Evolutionary conservation across 1,140 invertebrate genomes (phyloP), one percentile per base, ranked within the genome.

Genomic region (Steinernema khuongi): DNA sequence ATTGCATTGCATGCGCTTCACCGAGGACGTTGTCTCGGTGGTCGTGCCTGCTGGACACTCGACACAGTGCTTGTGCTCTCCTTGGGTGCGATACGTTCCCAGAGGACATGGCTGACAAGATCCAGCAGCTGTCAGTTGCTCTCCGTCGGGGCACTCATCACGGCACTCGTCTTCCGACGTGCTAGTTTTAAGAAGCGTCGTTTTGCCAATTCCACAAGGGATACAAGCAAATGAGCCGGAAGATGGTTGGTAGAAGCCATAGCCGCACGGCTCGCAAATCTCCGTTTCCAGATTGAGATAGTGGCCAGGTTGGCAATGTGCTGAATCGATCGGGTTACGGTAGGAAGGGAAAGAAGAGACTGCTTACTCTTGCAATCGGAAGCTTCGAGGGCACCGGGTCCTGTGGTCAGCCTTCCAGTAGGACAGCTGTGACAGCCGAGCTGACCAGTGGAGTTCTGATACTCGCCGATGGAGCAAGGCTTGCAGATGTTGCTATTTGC

Each of bases 171-270:
- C 93, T 85, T 96, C 93, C 31, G 29, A 70, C 14, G 70, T 77
- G 22, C 81, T 72, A 19, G 70, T 84, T 7, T 91, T 90, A 1
- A 93, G 94, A 66, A 94, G 88, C 0, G 94, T 97, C 0, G 94
- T 97, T 86, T 96, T 93, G 11, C 94, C 94, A 69, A 94, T 88
- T 1, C 93, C 92, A 84, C 94, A 97, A 0, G 94, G 88, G 31
- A 91, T 87, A 80, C 94, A 97, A 4, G 90, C 89, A 87, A 97
- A 97, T 43, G 93, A 90, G 0, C 94, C 94, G 87, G 94, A 93
- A 66, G 90, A 89, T 0, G 94, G 90, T 85, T 97, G 94, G 85
- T 92, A 97, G 85, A 94, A 94, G 4, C 94, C 94, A 83, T 95
- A 92, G 4, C 94, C 94, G 85, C 94, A 97, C 71, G 91, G 91